Conservation (phyloP, 2,888 invertebrate genomes). For the Habroteleia sp. region DNA sequence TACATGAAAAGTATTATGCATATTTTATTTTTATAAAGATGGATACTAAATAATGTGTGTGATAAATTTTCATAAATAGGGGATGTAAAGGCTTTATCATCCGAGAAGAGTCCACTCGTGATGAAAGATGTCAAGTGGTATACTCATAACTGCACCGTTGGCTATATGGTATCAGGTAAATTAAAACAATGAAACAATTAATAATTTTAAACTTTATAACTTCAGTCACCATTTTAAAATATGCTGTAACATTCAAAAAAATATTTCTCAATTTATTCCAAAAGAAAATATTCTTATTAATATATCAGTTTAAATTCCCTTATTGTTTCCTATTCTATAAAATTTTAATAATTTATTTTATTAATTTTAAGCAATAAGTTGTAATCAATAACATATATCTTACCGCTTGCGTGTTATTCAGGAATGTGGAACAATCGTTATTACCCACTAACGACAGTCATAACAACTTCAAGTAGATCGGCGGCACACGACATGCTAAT, state of each 20-base stretch:
- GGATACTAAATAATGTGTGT: conserved; percentile 1
- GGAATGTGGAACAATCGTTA: conserved; percentile 95
- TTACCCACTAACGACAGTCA: conserved; percentile 91
- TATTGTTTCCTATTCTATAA: no score
- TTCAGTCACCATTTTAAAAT: no score
- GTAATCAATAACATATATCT: conserved; percentile 23
- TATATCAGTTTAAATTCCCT: no score
- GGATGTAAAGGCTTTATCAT: conserved; percentile 93
- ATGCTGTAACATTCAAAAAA: no score
- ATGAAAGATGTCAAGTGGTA: conserved; percentile 96
- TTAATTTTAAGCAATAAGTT: no score
- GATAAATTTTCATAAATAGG: conserved; percentile 82
- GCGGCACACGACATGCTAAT: conserved; percentile 91
- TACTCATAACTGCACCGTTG: conserved; percentile 92
- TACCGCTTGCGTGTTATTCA: conserved; percentile 71
- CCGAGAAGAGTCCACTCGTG: conserved; percentile 92
- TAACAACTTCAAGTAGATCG: conserved; percentile 90
- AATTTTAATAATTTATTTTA: no score
- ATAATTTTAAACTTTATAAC: conserved; percentile 2
- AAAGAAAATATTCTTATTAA: no score
- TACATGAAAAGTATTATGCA: no score
- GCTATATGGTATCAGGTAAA: conserved; percentile 92
- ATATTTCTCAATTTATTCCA: no score
- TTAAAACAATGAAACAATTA: conserved; percentile 43
- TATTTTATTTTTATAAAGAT: no score